These are phyloP conservation scores for Helicoverpa armigera DNA, from an alignment of 1,140 invertebrate species.

Conservation along the genomic window DNA sequence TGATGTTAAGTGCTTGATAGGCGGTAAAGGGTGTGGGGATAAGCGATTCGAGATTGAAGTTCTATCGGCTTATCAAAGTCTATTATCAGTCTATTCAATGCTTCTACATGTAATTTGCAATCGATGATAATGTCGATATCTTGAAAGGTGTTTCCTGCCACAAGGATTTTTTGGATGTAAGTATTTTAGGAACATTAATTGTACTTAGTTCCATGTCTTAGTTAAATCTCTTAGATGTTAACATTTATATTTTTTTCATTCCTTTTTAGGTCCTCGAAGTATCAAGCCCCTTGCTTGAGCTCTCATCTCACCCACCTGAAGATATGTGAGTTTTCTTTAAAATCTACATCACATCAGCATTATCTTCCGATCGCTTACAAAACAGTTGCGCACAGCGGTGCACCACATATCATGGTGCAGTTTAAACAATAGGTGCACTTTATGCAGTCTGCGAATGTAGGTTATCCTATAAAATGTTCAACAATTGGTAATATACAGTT, in stretches of 20 bases:
- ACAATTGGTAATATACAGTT: too few relatives aligned
- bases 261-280: background rate
- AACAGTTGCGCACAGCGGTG: slow-evolving; percentile 7
- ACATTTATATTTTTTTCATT: too few relatives aligned
- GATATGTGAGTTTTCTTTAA: slow-evolving; percentile 9
- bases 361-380: slow-evolving; percentile 34
- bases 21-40: background rate
- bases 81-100: too few relatives aligned
- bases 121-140: too few relatives aligned
- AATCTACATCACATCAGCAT: slow-evolving; percentile 22
- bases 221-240: too few relatives aligned
- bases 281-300: background rate
- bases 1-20: slow-evolving; percentile 43
- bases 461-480: background rate
- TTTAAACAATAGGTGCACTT: background rate
- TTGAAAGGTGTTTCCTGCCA: too few relatives aligned
- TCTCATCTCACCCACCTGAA: background rate
- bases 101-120: too few relatives aligned
- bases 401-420: background rate
- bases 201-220: too few relatives aligned
- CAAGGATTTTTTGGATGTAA: too few relatives aligned
- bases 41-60: too few relatives aligned
- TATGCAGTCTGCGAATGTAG: background rate
- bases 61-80: too few relatives aligned
- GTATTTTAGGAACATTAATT: too few relatives aligned